Evolutionary conservation across 1,140 invertebrate genomes (phyloP).

Genomic region (Bombus superbus): DNA sequence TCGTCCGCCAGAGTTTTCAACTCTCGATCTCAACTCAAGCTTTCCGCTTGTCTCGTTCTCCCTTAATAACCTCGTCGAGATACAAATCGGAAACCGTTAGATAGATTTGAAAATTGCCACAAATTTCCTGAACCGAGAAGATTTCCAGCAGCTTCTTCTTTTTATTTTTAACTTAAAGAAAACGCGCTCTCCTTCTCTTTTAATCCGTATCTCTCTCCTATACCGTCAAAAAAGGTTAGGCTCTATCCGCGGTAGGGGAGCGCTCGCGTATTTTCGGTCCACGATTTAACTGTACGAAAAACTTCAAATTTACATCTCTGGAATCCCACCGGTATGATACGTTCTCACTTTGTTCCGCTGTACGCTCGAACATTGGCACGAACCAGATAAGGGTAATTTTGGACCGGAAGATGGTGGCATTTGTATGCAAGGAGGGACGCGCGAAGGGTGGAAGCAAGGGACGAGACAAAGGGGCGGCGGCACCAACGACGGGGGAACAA

Average conservation of each 20-base stretch:
- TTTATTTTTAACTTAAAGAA: background rate
- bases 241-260: background rate
- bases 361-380: conserved; percentile 31
- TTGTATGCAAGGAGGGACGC: conserved; percentile 15
- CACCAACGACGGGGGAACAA: background rate
- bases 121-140: background rate
- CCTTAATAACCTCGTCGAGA: background rate
- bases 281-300: conserved; percentile 53
- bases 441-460: background rate
- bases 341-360: conserved; percentile 10
- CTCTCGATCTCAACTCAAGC: background rate
- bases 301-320: conserved; percentile 36
- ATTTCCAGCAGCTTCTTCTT: background rate
- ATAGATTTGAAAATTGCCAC: background rate
- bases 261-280: background rate
- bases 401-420: conserved; percentile 22
- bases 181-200: background rate
- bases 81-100: background rate
- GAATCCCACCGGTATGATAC: conserved; percentile 46
- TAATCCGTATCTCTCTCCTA: background rate
- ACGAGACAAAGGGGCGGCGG: background rate
- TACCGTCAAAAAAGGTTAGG: background rate
- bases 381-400: conserved; percentile 54
- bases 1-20: background rate
- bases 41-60: background rate